Percentiles rank a stretch among this genome's conserved stretches.
These are phyloP conservation scores for Rhynchophorus ferrugineus DNA, from an alignment of 1,140 invertebrate genomes.

Conservation along the genomic window DNA sequence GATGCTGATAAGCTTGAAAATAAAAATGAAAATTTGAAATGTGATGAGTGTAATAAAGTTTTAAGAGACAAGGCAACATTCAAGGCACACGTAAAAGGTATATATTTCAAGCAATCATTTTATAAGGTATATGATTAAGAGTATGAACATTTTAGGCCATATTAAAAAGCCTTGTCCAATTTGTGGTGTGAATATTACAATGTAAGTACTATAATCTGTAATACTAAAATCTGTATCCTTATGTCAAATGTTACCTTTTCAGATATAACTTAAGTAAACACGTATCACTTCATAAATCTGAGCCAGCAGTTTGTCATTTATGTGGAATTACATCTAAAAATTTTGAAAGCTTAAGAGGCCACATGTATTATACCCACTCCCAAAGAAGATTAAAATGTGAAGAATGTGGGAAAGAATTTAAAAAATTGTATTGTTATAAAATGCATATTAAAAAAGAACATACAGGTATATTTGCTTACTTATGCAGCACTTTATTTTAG, in stretches of 20 bases:
- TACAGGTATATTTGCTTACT: conserved; percentile 15
- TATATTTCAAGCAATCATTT: background rate
- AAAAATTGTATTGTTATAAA: conserved; percentile 21
- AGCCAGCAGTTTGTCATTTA: conserved; percentile 27
- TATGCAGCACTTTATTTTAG: background rate
- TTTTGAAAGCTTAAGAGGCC: conserved; percentile 28
- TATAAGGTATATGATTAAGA: background rate
- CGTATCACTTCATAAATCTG: conserved; percentile 16
- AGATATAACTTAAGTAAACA: conserved; percentile 26
- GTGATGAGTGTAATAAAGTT: conserved; percentile 13
- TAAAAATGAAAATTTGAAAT: conserved; percentile 6
- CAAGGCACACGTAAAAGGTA: conserved; percentile 16
- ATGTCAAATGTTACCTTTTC: conserved; percentile 7
- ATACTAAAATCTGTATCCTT: conserved; percentile 6
- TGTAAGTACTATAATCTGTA: conserved; percentile 11
- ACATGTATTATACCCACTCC: conserved; percentile 28
- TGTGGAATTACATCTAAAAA: conserved; percentile 29
- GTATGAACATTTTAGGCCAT: conserved; percentile 12
- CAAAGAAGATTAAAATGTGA: conserved; percentile 23
- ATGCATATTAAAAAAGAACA: conserved; percentile 30
- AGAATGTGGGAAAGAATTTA: conserved; percentile 21
- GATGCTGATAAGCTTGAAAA: background rate
- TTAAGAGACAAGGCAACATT: background rate
- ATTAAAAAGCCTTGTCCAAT: conserved; percentile 9
- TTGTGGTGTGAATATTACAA: conserved; percentile 12